Percentiles rank a stretch among this genome's conserved stretches.
Evolutionary conservation across 2,888 invertebrate species (phyloP).

Genomic region (Leptinotarsa tumamoca): DNA sequence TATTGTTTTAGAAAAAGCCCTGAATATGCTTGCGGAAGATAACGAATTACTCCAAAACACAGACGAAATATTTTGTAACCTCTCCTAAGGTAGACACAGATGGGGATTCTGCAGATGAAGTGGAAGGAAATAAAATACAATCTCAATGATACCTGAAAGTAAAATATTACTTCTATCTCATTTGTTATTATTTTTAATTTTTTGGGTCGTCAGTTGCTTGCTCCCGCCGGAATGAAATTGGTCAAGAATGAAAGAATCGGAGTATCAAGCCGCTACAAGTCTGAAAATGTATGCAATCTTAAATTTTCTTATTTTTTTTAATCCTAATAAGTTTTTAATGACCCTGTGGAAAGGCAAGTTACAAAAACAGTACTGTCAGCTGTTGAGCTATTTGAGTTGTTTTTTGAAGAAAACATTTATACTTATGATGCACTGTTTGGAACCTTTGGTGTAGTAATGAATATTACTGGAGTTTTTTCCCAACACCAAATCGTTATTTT

Average conservation of each 20-base stretch:
- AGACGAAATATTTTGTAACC: conserved; percentile 39
- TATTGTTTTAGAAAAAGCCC: conserved; percentile 23
- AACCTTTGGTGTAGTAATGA: too few relatives aligned
- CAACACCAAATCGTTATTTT: too few relatives aligned
- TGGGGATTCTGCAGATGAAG: conserved; percentile 42
- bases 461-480: too few relatives aligned
- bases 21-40: conserved; percentile 27
- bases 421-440: too few relatives aligned
- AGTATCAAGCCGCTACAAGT: conserved; percentile 18
- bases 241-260: conserved; percentile 30
- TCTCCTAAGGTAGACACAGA: conserved; percentile 31
- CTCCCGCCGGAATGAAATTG: conserved; percentile 35
- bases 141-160: conserved; percentile 30
- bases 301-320: not conserved
- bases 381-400: conserved; percentile 35
- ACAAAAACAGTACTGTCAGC: not conserved
- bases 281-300: conserved; percentile 17
- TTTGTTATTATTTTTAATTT: conserved; percentile 25
- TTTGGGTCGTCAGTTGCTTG: conserved; percentile 30
- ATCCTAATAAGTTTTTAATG: not conserved
- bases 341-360: not conserved
- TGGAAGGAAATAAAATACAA: conserved; percentile 34
- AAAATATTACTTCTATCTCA: not conserved
- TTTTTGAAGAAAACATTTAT: conserved; percentile 32
- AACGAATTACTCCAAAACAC: conserved; percentile 24